Evolutionary conservation across 2,888 invertebrate species (phyloP).

Genomic region (Sesia bembeciformis): DNA sequence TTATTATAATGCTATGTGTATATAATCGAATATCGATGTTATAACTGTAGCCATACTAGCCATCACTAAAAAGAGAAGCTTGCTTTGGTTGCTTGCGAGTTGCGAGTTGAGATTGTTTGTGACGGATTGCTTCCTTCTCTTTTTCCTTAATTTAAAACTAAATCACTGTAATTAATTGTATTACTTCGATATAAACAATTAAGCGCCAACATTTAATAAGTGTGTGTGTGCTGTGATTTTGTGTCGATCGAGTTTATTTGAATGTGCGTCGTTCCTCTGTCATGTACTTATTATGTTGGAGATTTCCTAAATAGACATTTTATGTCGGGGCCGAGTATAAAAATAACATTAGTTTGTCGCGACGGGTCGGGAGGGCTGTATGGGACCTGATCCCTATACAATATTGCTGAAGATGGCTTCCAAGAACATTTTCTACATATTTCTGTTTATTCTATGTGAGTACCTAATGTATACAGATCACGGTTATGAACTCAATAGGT

Average conservation of each 20-base stretch:
- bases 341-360: conserved; percentile 65
- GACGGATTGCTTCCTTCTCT: neutral
- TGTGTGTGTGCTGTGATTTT: neutral
- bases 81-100: neutral
- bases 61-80: neutral
- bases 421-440: conserved; percentile 24
- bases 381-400: conserved; percentile 34
- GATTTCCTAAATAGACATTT: conserved; percentile 66
- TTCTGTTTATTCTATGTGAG: conserved; percentile 45
- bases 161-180: conserved; percentile 21
- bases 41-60: neutral
- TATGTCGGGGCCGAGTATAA: conserved; percentile 66
- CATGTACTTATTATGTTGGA: conserved; percentile 49
- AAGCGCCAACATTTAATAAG: neutral
- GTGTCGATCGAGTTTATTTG: conserved; percentile 1
- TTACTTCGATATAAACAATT: neutral
- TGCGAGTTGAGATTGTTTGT: neutral
- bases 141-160: conserved; percentile 28
- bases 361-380: conserved; percentile 28
- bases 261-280: conserved; percentile 60
- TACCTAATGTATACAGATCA: conserved; percentile 1
- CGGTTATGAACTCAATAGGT: too few relatives aligned
- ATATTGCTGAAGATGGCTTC: conserved; percentile 36
- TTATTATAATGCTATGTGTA: too few relatives aligned
- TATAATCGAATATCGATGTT: too few relatives aligned